Conservation (phyloP, 1,140 invertebrate genomes). For the Panagrolaimus sp. region DNA sequence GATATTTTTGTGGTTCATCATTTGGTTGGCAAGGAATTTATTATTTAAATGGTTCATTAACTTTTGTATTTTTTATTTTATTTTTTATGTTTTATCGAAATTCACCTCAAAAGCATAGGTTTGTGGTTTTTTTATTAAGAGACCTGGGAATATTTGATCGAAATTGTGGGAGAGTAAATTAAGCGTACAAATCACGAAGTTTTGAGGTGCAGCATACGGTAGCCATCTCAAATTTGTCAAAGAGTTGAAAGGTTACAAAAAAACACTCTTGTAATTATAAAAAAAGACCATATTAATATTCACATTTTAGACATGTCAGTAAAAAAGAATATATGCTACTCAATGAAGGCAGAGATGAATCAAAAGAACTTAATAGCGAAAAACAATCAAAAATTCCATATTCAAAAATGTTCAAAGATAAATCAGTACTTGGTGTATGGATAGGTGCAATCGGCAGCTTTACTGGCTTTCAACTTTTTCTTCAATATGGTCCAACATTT, state of each 20-base stretch:
- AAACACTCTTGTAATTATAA: too few species aligned
- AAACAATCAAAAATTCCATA: slow-evolving; percentile 15
- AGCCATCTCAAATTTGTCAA: too few species aligned
- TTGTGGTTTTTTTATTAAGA: too few species aligned
- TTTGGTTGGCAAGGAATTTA: slow-evolving; percentile 44
- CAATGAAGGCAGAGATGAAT: slow-evolving; percentile 10
- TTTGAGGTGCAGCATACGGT: too few species aligned
- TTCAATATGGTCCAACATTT: slow-evolving; percentile 40
- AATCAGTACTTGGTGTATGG: slow-evolving; percentile 26
- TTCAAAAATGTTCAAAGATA: slow-evolving; percentile 18
- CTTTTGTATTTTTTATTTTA: slow-evolving; percentile 31
- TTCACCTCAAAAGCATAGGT: slow-evolving; percentile 30
- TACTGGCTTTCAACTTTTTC: slow-evolving; percentile 5
- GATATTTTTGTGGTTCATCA: slow-evolving; percentile 34
- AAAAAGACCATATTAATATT: too few species aligned
- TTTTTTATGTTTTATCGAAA: slow-evolving; percentile 42
- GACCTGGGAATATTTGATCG: too few species aligned
- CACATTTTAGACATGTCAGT: slow-evolving; percentile 6
- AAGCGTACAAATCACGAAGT: too few species aligned
- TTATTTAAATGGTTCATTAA: slow-evolving; percentile 41
- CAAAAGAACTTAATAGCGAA: neutral
- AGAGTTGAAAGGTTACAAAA: too few species aligned
- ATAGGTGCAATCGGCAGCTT: slow-evolving; percentile 26
- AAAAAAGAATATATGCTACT: slow-evolving; percentile 14
- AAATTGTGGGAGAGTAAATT: too few species aligned